Base-by-base conservation (phyloP, 37 sponge, comb jelly and placozoan species). In the Chondrosia reniformis region DNA sequence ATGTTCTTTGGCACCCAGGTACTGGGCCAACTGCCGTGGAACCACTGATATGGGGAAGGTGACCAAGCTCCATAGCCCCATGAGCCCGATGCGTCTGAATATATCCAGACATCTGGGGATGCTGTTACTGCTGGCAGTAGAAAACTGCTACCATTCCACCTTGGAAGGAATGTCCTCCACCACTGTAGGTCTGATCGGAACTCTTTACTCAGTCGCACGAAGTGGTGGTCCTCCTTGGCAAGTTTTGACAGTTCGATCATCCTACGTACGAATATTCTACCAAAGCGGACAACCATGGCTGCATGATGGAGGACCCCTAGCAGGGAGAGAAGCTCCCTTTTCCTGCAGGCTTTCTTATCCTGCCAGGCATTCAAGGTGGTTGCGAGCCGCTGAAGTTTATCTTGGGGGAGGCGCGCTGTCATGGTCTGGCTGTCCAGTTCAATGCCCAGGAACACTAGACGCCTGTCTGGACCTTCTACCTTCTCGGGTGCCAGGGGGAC, bases 301-400 rank as follows among this genome's bases (percentile, higher is more conserved):
- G 87, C 87, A 55, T 81, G 82, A 3, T 77, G 59, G 27, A 81
- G 71, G n/a, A 44, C 59, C 0, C 87, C 85, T 1, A 79, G 57
- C 37, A 85, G 67, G 1, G 80, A 81, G 0, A 64, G 74, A 19
- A 81, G 77, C 52, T 86, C 77, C 49, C 63, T 37, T 62, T 74
- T 73, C 46, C 4, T 0, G 46, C 84, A 69, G 0, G 22, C 0
- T 33, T 78, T 77, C 22, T 40, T 12, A 17, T 54, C 46, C 3
- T 1, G 21, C 85, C 80, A 85, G 3, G 4, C 61, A 30, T 59
- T 30, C n/a, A 59, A 30, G 6, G n/a, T 4, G 3, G 22, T 13
- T 40, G n/a, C 42, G 30, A 79, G 67, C 33, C 25, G 10, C 3
- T 1, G 2, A 2, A 30, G n/a, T 30, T 59, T 59, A 30, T 59